Evolutionary conservation across 2,888 invertebrate species (phyloP).

Genomic region (Orchestes rusci): DNA sequence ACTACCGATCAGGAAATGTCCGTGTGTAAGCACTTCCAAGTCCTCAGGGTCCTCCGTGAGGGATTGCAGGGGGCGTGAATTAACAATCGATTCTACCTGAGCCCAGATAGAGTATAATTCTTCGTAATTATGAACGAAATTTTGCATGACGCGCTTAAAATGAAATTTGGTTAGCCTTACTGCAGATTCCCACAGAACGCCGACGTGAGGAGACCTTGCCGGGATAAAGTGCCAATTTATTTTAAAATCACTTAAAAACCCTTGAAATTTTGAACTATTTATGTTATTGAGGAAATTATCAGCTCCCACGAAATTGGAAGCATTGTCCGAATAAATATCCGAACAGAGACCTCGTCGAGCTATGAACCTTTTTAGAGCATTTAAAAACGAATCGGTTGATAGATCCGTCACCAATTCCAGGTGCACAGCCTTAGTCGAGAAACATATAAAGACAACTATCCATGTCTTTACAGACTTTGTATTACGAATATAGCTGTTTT

Average conservation of each 20-base stretch:
- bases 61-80: conserved; percentile 32
- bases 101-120: conserved; percentile 31
- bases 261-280: conserved; percentile 5
- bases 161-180: conserved; percentile 32
- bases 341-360: conserved; percentile 18
- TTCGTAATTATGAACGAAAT: conserved; percentile 28
- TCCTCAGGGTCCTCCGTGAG: conserved; percentile 23
- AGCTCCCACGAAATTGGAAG: conserved; percentile 18
- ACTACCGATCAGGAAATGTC: no score
- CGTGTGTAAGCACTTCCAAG: no score
- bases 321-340: conserved; percentile 19
- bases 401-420: conserved; percentile 22
- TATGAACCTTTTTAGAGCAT: conserved; percentile 22
- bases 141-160: conserved; percentile 27
- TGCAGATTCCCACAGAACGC: conserved; percentile 30
- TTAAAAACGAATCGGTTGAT: conserved; percentile 17
- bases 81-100: conserved; percentile 33
- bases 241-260: conserved; percentile 9
- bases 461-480: conserved; percentile 18
- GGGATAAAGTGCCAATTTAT: conserved; percentile 33
- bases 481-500: conserved; percentile 17
- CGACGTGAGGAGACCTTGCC: conserved; percentile 27
- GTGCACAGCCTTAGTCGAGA: conserved; percentile 22
- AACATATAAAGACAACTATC: conserved; percentile 24
- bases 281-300: conserved; percentile 4